Evolutionary conservation across 2,113 vertebrate genomes (phyloP).

Genomic region (Telmatochromis bifrenatus): DNA sequence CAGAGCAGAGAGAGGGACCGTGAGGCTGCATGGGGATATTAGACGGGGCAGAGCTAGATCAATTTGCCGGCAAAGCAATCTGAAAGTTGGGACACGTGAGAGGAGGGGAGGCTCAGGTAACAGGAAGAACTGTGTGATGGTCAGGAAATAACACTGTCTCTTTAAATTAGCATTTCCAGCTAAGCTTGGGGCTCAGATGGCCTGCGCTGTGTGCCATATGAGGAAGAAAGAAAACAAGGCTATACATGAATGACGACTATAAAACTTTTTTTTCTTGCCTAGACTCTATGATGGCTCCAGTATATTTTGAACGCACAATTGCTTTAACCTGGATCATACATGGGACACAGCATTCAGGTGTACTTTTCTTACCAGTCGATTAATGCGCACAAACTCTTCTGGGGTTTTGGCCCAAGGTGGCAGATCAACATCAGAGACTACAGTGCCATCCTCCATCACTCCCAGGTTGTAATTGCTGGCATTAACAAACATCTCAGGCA

Average conservation of each 20-base stretch:
- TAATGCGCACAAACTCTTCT: slow-evolving; percentile 96
- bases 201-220: background rate
- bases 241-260: background rate
- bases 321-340: background rate
- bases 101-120: slow-evolving; percentile 47
- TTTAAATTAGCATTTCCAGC: slow-evolving; percentile 47
- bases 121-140: slow-evolving; percentile 46
- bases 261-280: background rate
- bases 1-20: background rate
- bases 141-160: slow-evolving; percentile 67
- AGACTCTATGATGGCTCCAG: background rate
- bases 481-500: slow-evolving; percentile 99
- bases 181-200: background rate
- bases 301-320: background rate
- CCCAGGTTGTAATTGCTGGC: slow-evolving; percentile 94
- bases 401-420: slow-evolving; percentile 97
- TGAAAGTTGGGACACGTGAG: slow-evolving; percentile 18
- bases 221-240: background rate
- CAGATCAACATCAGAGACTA: slow-evolving; percentile 95
- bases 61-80: slow-evolving; percentile 23
- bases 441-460: slow-evolving; percentile 93
- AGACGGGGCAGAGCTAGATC: slow-evolving; percentile 25
- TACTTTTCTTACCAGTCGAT: slow-evolving; percentile 80
- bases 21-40: background rate
- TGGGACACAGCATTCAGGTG: background rate